These are phyloP conservation scores for Dioctria linearis DNA, from an alignment of 2,888 invertebrate species.

Conservation along the genomic window DNA sequence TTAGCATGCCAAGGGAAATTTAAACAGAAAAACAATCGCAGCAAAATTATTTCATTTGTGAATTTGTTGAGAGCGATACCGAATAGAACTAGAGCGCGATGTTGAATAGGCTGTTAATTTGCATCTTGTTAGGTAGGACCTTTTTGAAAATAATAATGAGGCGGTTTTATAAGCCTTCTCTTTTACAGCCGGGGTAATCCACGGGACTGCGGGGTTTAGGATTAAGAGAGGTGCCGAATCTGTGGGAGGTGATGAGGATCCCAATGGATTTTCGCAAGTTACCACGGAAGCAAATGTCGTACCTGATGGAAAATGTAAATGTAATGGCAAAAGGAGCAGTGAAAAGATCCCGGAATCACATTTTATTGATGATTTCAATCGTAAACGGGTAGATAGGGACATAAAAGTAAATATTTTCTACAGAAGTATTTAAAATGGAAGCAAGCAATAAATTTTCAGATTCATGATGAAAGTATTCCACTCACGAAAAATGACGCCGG, in stretches of 20 bases:
- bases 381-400: background rate
- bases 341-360: background rate
- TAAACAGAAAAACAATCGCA: background rate
- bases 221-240: background rate
- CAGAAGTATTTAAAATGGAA: background rate
- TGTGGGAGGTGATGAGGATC: background rate
- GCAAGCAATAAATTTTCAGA: background rate
- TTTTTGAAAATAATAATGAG: background rate
- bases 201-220: background rate
- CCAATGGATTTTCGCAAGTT: background rate
- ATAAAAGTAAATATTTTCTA: background rate
- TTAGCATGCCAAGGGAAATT: slow-evolving; percentile 1
- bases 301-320: background rate
- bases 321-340: background rate
- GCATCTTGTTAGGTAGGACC: slow-evolving; percentile 7
- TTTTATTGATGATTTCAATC: slow-evolving; percentile 3
- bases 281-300: too few relatives aligned
- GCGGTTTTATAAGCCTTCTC: background rate
- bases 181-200: background rate
- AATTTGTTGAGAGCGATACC: slow-evolving; percentile 1
- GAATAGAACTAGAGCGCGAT: background rate
- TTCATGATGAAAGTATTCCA: too few relatives aligned
- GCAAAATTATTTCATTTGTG: background rate
- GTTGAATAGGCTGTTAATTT: slow-evolving; percentile 17
- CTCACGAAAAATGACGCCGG: background rate